Base-by-base conservation (phyloP, 2,888 invertebrate genomes). In the Papilio gigon region DNA sequence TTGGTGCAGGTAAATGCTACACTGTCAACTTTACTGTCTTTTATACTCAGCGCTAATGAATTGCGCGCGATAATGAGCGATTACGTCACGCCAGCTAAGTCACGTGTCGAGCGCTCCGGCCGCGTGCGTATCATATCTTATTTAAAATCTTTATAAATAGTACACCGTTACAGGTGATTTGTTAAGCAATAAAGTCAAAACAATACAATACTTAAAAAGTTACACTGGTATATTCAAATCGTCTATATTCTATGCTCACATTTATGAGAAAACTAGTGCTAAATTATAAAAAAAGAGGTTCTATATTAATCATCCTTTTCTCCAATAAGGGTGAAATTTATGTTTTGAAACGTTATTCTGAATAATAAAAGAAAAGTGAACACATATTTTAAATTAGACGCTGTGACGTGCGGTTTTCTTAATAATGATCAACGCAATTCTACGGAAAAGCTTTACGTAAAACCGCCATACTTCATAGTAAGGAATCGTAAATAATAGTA, bases 401-500 rank as follows among this genome's bases (percentile, higher is more conserved):
- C 8, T 20, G 44, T 25, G n/a, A 50, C 2, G 25, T 14, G 11
- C 9, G n/a, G 1, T 30, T 30, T 56, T 56, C 30, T 30, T 47
- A 47, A 44, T 47, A 66, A 60, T 27, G 20, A 65, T 30, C 30
- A 37, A 47, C 17, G 14, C 20, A 47, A 30, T 30, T 42, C 22
- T 47, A 25, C 4, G 22, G 33, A 35, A 30, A 60, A 59, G 14
- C 44, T n/a, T 60, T 17, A 59, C 22, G 35, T 60, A 66, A 66
- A 30, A 17, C 22, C 27, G 53, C 30, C 30, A 59, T 44, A 59
- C 47, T 25, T 66, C 47, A 47, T 20, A 22, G 35, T 66, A 59
- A 65, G 59, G 25, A 60, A 47, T 66, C 47, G 59, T 44, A 66
- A 66, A 66, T 66, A 42, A 59, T 17, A 60, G 60, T 22, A 47